phyloP scores from a whole-genome alignment of 2,888 invertebrate species.

The Keiferia lycopersicella region DNA sequence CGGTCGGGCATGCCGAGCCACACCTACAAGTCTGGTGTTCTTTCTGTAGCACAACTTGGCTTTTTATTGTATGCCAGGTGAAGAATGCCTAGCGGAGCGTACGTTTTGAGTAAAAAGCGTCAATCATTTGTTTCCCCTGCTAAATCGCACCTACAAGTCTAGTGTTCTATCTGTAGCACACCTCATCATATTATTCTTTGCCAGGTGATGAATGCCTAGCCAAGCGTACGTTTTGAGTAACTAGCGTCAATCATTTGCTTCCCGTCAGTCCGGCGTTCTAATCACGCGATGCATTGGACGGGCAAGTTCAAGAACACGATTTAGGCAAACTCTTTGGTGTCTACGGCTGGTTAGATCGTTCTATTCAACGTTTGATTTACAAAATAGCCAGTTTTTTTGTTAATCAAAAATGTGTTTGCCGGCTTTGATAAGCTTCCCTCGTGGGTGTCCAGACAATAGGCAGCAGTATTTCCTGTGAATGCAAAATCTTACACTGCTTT shows the following conservation, averaged over 20 bases:
- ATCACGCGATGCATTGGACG: slow-evolving; percentile 42
- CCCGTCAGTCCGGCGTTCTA: slow-evolving; percentile 53
- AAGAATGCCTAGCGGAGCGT: slow-evolving; percentile 35
- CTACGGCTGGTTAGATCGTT: background rate
- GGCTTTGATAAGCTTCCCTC: too few relatives aligned
- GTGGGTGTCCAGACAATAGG: too few relatives aligned
- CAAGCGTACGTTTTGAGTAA: slow-evolving; percentile 56
- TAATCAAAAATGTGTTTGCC: too few relatives aligned
- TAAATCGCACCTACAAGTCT: background rate
- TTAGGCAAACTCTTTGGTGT: background rate
- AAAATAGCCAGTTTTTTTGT: too few relatives aligned
- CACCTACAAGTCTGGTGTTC: background rate
- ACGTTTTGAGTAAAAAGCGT: slow-evolving; percentile 57
- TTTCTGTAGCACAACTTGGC: background rate
- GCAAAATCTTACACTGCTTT: too few relatives aligned
- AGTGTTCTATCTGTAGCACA: background rate
- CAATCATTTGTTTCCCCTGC: slow-evolving; percentile 51
- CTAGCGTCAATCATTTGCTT: slow-evolving; percentile 66
- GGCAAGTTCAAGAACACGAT: slow-evolving; percentile 16
- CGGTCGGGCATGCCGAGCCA: slow-evolving; percentile 34
- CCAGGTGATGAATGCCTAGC: slow-evolving; percentile 31
- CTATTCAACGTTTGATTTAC: too few relatives aligned
- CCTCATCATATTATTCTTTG: slow-evolving; percentile 29
- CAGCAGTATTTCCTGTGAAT: too few relatives aligned
- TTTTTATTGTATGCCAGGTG: slow-evolving; percentile 31